A percentile compares a stretch with the other conserved stretches of the same genome.
These are phyloP conservation scores for Cheilosia urbana DNA, from an alignment of 2,888 invertebrate genomes.

Conservation along the genomic window DNA sequence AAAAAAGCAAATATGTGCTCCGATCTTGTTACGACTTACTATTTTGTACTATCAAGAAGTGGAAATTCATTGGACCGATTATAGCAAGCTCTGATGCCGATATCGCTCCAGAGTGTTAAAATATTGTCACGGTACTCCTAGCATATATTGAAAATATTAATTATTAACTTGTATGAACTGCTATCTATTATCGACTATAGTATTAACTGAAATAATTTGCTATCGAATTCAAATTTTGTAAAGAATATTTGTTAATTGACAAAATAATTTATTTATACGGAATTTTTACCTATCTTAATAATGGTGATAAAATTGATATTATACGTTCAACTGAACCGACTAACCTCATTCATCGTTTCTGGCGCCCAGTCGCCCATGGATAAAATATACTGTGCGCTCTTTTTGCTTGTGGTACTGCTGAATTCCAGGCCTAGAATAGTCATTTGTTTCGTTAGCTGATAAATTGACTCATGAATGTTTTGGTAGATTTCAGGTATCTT, in stretches of 20 bases:
- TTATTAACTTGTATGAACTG: not conserved
- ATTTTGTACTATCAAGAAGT: slow-evolving; percentile 91
- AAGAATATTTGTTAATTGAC: slow-evolving; percentile 4
- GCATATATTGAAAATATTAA: slow-evolving; percentile 55
- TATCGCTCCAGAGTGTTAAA: slow-evolving; percentile 88
- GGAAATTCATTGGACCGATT: slow-evolving; percentile 90
- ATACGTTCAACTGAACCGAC: slow-evolving; percentile 27
- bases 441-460: slow-evolving; percentile 87
- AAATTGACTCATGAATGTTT: slow-evolving; percentile 91
- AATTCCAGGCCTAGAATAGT: slow-evolving; percentile 84
- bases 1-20: slow-evolving; percentile 13
- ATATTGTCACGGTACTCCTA: slow-evolving; percentile 91
- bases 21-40: slow-evolving; percentile 86
- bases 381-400: slow-evolving; percentile 84
- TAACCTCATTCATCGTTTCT: slow-evolving; percentile 86
- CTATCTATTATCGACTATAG: not conserved
- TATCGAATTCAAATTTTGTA: slow-evolving; percentile 15
- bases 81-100: slow-evolving; percentile 88
- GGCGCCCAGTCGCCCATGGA: slow-evolving; percentile 85
- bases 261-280: slow-evolving; percentile 20
- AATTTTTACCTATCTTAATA: slow-evolving; percentile 13
- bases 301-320: slow-evolving; percentile 76
- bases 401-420: slow-evolving; percentile 82
- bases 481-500: slow-evolving; percentile 88
- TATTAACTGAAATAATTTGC: slow-evolving; percentile 12